A percentile compares a stretch with the other conserved stretches of the same genome.
phyloP scores from a whole-genome alignment of 2,113 vertebrate species.

The Callithrix jacchus region DNA sequence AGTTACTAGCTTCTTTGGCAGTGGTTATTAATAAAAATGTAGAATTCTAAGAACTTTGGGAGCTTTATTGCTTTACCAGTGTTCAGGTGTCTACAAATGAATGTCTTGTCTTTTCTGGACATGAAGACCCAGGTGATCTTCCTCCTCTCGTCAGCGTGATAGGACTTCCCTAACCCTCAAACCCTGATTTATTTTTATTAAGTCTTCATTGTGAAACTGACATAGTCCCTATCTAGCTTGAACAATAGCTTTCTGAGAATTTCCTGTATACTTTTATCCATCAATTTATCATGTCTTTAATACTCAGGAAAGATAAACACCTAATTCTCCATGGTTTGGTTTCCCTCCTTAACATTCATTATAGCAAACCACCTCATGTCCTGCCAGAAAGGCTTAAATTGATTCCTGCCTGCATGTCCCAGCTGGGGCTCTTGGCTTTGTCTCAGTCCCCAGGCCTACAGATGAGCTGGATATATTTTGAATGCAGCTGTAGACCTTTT shows the following conservation, averaged over 20 bases:
- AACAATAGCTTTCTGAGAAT: constrained; percentile 54
- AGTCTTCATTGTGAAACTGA: constrained; percentile 69
- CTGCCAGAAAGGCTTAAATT: constrained; percentile 77
- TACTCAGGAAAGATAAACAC: constrained; percentile 68
- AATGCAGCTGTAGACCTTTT: constrained; percentile 79
- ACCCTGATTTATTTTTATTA: constrained; percentile 71
- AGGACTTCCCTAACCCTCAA: not conserved
- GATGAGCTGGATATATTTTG: constrained; percentile 73
- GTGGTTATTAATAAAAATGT: constrained; percentile 22
- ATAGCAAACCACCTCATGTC: constrained; percentile 60
- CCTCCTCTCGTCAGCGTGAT: constrained; percentile 9
- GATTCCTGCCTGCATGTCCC: constrained; percentile 71
- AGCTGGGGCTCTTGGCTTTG: constrained; percentile 78
- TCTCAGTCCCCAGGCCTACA: constrained; percentile 62
- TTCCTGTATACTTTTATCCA: constrained; percentile 50
- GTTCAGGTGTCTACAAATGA: not conserved
- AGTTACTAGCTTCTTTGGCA: constrained; percentile 37
- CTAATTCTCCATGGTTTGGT: constrained; percentile 71
- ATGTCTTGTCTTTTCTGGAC: not conserved
- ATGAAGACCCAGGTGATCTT: constrained; percentile 23
- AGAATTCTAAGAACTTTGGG: not conserved
- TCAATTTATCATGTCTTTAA: constrained; percentile 62
- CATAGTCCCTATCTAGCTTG: constrained; percentile 46
- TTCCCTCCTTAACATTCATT: constrained; percentile 72
- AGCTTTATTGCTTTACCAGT: not conserved